Conservation (phyloP, 1,140 invertebrate genomes). For the Brachionus angularis region DNA sequence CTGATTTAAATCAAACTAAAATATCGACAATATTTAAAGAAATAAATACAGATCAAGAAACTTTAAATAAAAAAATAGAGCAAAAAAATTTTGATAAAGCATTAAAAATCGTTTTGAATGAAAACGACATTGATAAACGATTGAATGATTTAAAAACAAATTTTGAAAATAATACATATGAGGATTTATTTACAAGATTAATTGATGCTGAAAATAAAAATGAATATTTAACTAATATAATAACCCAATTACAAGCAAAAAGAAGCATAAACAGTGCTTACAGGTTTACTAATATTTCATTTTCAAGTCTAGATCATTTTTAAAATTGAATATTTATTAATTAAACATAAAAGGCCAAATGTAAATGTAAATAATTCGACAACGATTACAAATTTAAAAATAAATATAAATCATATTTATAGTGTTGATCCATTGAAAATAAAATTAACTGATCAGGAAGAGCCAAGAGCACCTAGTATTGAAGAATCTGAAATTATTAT, state of each 20-base stretch:
- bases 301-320: too few relatives aligned
- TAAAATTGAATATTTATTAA: background rate
- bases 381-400: background rate
- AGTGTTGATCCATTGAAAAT: slow-evolving; percentile 34
- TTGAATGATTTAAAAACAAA: slow-evolving; percentile 8
- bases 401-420: slow-evolving; percentile 28
- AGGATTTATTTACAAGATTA: slow-evolving; percentile 19
- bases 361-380: slow-evolving; percentile 35
- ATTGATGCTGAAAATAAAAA: slow-evolving; percentile 39
- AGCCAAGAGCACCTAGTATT: slow-evolving; percentile 37
- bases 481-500: slow-evolving; percentile 39
- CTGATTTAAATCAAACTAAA: too few relatives aligned
- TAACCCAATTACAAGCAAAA: slow-evolving; percentile 33
- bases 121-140: slow-evolving; percentile 26
- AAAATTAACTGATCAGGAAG: slow-evolving; percentile 23
- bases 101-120: slow-evolving; percentile 2
- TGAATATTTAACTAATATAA: slow-evolving; percentile 41
- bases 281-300: background rate
- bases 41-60: background rate
- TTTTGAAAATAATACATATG: slow-evolving; percentile 18
- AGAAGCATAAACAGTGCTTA: slow-evolving; percentile 6
- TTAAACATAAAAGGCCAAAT: background rate
- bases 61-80: slow-evolving; percentile 10
- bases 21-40: too few relatives aligned
- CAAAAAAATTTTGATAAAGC: slow-evolving; percentile 25